phyloP scores from a whole-genome alignment of 2,888 invertebrate species.

The Dicyrtomina minuta region DNA sequence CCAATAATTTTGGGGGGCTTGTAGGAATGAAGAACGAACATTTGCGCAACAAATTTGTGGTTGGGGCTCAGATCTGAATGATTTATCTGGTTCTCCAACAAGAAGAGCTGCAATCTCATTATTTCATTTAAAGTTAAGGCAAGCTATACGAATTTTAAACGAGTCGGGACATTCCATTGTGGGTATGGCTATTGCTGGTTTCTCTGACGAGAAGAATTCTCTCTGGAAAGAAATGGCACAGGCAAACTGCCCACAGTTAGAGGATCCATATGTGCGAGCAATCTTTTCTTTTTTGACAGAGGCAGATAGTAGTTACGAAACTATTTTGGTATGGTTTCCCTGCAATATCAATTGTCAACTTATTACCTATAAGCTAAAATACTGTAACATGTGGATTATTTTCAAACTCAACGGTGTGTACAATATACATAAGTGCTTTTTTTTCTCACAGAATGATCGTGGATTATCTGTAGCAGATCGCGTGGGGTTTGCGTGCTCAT shows the following conservation, averaged over 20 bases:
- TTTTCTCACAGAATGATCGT: slow-evolving; percentile 70
- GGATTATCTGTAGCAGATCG: slow-evolving; percentile 83
- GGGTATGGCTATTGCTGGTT: slow-evolving; percentile 61
- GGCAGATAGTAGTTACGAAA: slow-evolving; percentile 73
- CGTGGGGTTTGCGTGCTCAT: slow-evolving; percentile 87
- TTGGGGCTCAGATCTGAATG: slow-evolving; percentile 80
- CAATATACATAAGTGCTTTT: too few relatives aligned
- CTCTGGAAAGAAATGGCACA: slow-evolving; percentile 77
- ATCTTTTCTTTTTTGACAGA: slow-evolving; percentile 87
- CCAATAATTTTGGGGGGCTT: too few relatives aligned
- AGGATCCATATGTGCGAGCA: slow-evolving; percentile 87
- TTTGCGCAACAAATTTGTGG: slow-evolving; percentile 83
- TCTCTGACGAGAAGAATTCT: slow-evolving; percentile 77
- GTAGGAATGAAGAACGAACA: slow-evolving; percentile 72
- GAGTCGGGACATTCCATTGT: slow-evolving; percentile 56
- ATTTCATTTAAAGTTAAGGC: slow-evolving; percentile 80
- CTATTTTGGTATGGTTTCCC: slow-evolving; percentile 76
- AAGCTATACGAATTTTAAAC: slow-evolving; percentile 82
- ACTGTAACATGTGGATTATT: too few relatives aligned
- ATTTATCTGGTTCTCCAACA: slow-evolving; percentile 65
- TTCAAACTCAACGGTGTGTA: too few relatives aligned
- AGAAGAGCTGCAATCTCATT: slow-evolving; percentile 89
- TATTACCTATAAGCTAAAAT: too few relatives aligned
- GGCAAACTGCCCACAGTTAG: slow-evolving; percentile 71
- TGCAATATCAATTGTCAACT: too few relatives aligned